Evolutionary conservation across 2,113 vertebrate species (phyloP).

Genomic region (Takifugu bimaculatus): DNA sequence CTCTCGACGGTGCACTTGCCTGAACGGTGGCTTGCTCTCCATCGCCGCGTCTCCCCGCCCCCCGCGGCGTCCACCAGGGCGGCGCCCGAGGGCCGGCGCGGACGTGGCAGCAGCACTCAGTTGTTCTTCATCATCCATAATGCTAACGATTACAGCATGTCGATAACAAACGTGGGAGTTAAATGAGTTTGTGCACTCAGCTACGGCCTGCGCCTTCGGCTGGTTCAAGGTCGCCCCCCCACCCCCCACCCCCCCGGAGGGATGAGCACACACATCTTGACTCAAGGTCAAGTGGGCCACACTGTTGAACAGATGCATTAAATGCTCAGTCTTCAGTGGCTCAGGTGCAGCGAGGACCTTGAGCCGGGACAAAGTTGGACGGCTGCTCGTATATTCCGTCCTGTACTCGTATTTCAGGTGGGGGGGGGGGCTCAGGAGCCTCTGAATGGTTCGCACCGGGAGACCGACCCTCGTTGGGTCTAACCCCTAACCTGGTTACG

Average conservation of each 20-base stretch:
- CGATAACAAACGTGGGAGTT: constrained; percentile 72
- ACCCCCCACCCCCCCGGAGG: constrained; percentile 59
- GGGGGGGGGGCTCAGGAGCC: constrained; percentile 20
- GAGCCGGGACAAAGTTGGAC: constrained; percentile 61
- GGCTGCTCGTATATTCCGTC: constrained; percentile 59
- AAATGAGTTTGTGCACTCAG: constrained; percentile 78
- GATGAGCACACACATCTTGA: constrained; percentile 66
- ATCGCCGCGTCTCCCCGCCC: too few relatives aligned
- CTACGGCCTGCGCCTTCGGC: constrained; percentile 59
- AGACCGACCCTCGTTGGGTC: too few relatives aligned
- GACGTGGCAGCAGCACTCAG: constrained; percentile 39
- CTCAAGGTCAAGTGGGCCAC: constrained; percentile 76
- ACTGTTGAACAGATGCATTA: constrained; percentile 75
- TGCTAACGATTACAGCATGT: constrained; percentile 76
- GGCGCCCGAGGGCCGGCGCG: too few relatives aligned
- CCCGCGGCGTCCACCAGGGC: too few relatives aligned
- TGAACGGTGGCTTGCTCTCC: too few relatives aligned
- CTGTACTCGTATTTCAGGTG: constrained; percentile 67
- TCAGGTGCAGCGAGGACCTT: constrained; percentile 58
- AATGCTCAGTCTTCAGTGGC: constrained; percentile 63
- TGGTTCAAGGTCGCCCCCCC: constrained; percentile 73
- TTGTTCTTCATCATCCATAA: constrained; percentile 76
- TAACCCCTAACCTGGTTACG: too few relatives aligned
- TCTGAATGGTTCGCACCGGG: too few relatives aligned
- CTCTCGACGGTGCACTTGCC: too few relatives aligned